Base-by-base conservation (phyloP, 2,113 vertebrate species). In the Microcebus lehilahytsara region DNA sequence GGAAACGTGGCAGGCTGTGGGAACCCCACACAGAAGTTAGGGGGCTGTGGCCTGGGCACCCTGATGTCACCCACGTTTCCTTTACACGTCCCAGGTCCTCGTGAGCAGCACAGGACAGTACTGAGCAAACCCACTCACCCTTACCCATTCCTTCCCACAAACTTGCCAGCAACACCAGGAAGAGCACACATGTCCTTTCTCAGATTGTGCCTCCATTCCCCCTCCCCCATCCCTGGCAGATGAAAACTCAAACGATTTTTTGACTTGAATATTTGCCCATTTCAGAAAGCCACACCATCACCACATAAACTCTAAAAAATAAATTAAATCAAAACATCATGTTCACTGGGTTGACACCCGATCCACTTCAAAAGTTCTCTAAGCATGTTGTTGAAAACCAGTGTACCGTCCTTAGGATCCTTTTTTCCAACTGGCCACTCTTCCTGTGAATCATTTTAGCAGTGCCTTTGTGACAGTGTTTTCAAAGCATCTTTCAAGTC, bases 201-300 rank as follows among this genome's bases (percentile, higher is more conserved):
- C 89, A 83, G 69, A 95, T 2, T 66, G 77, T 88, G 80, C 42
- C 85, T 75, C 51, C 7, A 20, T 9, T 77, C 49, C 40, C 40
- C 25, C 53, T 72, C 66, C 56, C 85, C 2, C 66, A 95, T 91
- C 93, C 93, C 86, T 6, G 19, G 80, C 87, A 97, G 17, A 91
- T 95, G 60, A 93, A 89, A 97, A 97, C 72, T 66, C 85, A 46
- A 81, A 95, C 58, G 74, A 94, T 92, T 97, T 96, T 96, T 93
- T 94, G 94, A 93, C 87, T 96, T 95, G 67, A 88, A 67, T 96
- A 91, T 74, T 66, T 96, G 79, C 85, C 96, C 75, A 40, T 97
- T 97, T 98, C 8, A 5, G 95, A 97, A 98, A 98, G 96, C 94
- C 96, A 97, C 79, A 97, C 87, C 95, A 97, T 94, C 79, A 96